phyloP scores from a whole-genome alignment of 2,113 vertebrate genomes.

The Engystomops pustulosus region DNA sequence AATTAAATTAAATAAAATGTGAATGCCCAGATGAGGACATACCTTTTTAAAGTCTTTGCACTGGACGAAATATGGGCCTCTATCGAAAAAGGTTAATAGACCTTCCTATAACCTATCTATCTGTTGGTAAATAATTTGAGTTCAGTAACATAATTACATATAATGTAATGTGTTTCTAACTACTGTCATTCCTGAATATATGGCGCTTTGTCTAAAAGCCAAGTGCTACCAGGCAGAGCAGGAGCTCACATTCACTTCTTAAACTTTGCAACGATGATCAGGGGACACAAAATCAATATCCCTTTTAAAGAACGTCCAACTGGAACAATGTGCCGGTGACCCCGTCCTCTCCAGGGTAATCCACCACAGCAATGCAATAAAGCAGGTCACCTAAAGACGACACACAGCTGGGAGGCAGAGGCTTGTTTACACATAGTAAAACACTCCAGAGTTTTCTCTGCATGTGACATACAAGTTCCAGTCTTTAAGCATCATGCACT shows the following conservation, averaged over 20 bases:
- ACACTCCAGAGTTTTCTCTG: constrained; percentile 43
- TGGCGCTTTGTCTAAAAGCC: constrained; percentile 32
- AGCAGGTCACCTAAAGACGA: constrained; percentile 51
- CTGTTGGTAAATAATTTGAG: constrained; percentile 6
- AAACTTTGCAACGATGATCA: constrained; percentile 62
- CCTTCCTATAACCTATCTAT: background rate
- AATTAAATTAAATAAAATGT: background rate
- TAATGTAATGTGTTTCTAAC: constrained; percentile 20
- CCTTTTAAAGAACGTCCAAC: constrained; percentile 61
- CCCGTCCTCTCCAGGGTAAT: constrained; percentile 54
- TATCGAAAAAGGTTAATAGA: constrained; percentile 13
- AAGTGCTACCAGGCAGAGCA: constrained; percentile 8
- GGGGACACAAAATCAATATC: constrained; percentile 70
- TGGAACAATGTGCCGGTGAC: constrained; percentile 62
- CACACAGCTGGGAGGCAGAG: constrained; percentile 3
- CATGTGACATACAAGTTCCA: constrained; percentile 53
- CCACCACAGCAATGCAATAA: constrained; percentile 53
- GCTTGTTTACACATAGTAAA: constrained; percentile 55
- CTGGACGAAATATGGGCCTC: background rate
- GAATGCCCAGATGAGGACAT: no score
- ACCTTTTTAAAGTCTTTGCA: background rate
- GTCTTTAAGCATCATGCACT: constrained; percentile 45
- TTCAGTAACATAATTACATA: constrained; percentile 8
- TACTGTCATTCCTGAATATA: constrained; percentile 20
- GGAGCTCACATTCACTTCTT: constrained; percentile 53